A percentile compares a stretch with the other conserved stretches of the same genome.
Conservation (phyloP, 2,888 invertebrate genomes). For the Neoascia interrupta region DNA sequence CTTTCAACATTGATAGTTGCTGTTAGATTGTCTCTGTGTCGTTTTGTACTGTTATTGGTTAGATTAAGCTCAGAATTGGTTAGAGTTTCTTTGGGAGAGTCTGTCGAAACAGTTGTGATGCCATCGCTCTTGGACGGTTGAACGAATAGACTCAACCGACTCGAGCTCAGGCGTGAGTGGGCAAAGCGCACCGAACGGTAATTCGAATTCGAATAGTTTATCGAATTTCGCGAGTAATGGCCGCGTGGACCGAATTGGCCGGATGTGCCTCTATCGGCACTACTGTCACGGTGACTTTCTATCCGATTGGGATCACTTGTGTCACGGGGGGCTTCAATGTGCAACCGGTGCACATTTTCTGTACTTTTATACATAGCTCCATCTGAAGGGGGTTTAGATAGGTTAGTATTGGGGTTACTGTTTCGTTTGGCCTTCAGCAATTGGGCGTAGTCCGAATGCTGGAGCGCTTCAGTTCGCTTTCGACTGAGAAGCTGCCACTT, state of each 20-base stretch:
- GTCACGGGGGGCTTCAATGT: conserved; percentile 42
- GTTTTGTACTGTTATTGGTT: conserved; percentile 54
- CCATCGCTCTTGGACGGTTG: conserved; percentile 70
- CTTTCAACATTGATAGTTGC: conserved; percentile 42
- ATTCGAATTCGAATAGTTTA: conserved; percentile 78
- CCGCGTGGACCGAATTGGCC: conserved; percentile 72
- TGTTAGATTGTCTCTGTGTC: conserved; percentile 34
- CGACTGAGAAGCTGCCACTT: conserved; percentile 79
- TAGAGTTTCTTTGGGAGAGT: conserved; percentile 55
- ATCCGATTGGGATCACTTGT: conserved; percentile 8
- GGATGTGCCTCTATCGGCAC: background rate
- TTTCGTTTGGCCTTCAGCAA: conserved; percentile 52
- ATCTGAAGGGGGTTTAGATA: conserved; percentile 2
- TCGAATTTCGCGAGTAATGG: conserved; percentile 78
- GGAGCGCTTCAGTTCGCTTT: conserved; percentile 74
- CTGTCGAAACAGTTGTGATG: conserved; percentile 4
- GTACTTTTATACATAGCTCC: conserved; percentile 7
- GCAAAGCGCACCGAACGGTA: conserved; percentile 79
- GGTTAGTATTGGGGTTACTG: conserved; percentile 54
- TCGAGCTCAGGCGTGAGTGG: conserved; percentile 78
- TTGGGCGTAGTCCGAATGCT: conserved; percentile 70
- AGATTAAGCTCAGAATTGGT: conserved; percentile 53
- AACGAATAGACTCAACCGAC: conserved; percentile 77
- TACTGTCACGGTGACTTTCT: no score
- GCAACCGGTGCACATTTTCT: conserved; percentile 50